These are phyloP conservation scores for Cosmia trapezina DNA, from an alignment of 2,888 invertebrate genomes.

Conservation along the genomic window DNA sequence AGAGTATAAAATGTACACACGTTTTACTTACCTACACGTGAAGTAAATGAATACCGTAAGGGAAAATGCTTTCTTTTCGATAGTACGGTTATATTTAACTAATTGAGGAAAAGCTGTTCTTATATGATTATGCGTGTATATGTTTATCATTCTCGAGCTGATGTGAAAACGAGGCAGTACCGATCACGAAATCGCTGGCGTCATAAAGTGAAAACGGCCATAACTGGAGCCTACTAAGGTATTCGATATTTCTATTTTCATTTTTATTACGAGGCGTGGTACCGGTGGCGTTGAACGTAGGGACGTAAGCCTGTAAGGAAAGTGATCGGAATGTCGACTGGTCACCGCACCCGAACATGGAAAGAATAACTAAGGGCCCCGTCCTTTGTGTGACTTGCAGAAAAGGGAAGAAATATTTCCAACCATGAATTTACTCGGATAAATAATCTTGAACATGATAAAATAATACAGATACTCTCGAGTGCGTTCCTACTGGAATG, in stretches of 20 bases:
- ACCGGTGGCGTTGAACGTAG: slow-evolving; percentile 49
- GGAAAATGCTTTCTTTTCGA: slow-evolving; percentile 17
- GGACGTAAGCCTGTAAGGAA: slow-evolving; percentile 38
- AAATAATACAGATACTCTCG: slow-evolving; percentile 31
- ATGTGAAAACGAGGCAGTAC: slow-evolving; percentile 72
- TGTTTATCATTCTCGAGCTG: slow-evolving; percentile 52
- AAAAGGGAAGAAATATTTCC: slow-evolving; percentile 45
- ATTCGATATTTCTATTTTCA: slow-evolving; percentile 72
- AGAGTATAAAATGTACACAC: not conserved
- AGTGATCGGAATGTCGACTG: slow-evolving; percentile 54
- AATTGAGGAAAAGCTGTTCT: slow-evolving; percentile 34
- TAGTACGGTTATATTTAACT: slow-evolving; percentile 12
- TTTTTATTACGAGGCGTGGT: slow-evolving; percentile 67
- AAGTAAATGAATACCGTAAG: slow-evolving; percentile 2
- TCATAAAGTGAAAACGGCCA: slow-evolving; percentile 73
- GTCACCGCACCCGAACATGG: slow-evolving; percentile 42
- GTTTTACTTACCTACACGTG: not conserved
- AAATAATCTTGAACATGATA: slow-evolving; percentile 36
- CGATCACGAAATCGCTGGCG: slow-evolving; percentile 68
- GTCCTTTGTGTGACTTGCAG: slow-evolving; percentile 60
- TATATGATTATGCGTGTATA: slow-evolving; percentile 6
- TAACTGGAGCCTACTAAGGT: slow-evolving; percentile 67
- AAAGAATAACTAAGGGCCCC: slow-evolving; percentile 45
- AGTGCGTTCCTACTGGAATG: not conserved
- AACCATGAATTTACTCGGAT: slow-evolving; percentile 38